Evolutionary conservation across 2,888 invertebrate species (phyloP).

Genomic region (Brachyptera putata): DNA sequence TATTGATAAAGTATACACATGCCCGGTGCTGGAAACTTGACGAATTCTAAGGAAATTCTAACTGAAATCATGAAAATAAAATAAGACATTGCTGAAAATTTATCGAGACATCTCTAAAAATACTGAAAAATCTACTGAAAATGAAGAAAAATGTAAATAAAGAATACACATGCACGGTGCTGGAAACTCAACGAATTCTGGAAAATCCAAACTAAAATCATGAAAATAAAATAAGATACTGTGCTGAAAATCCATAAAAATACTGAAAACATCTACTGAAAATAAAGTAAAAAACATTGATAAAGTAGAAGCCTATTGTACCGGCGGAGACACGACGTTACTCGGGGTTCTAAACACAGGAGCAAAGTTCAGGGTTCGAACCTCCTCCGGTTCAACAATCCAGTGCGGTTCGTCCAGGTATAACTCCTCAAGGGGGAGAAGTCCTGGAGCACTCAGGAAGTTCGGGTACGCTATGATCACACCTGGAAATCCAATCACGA

Average conservation of each 20-base stretch:
- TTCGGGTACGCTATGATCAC: conserved; percentile 3
- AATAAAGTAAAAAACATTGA: background rate
- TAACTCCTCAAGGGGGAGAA: conserved; percentile 1
- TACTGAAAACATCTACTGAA: background rate
- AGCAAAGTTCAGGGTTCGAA: conserved; percentile 14
- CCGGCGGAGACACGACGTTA: conserved; percentile 12
- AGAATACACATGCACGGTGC: too few species aligned
- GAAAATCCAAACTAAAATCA: too few species aligned
- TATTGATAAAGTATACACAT: too few species aligned
- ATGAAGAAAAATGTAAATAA: background rate
- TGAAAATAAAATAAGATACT: too few species aligned
- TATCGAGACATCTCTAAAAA: too few species aligned
- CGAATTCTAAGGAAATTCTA: too few species aligned
- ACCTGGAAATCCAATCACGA: background rate
- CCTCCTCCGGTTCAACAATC: conserved; percentile 12
- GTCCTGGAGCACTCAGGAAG: conserved; percentile 2
- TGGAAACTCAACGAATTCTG: too few species aligned
- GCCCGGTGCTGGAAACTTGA: too few species aligned
- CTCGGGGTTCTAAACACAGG: background rate
- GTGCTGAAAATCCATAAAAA: background rate
- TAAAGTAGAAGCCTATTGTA: background rate
- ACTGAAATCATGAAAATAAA: too few species aligned
- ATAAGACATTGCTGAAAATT: too few species aligned
- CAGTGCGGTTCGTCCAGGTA: conserved; percentile 4
- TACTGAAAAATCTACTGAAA: background rate